These are phyloP conservation scores for Sussaba pulchella DNA, from an alignment of 2,888 invertebrate species.

Conservation along the genomic window DNA sequence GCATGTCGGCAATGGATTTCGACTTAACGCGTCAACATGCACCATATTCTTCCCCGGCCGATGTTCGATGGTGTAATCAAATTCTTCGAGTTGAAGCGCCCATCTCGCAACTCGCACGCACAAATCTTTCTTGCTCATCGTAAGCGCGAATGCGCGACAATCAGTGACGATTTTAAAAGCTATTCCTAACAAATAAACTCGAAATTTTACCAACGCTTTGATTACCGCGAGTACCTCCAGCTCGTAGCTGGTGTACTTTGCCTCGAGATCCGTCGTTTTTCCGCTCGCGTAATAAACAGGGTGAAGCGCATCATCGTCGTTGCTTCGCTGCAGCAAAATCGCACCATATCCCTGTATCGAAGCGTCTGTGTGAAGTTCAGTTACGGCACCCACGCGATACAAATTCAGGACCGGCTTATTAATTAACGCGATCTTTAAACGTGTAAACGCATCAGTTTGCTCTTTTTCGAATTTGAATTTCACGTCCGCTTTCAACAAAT, in stretches of 20 bases:
- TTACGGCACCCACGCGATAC: conserved; percentile 49
- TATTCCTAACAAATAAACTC: conserved; percentile 68
- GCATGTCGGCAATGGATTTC: conserved; percentile 63
- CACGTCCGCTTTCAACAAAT: conserved; percentile 51
- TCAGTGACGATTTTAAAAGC: conserved; percentile 70
- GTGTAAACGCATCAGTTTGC: conserved; percentile 63
- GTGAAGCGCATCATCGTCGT: conserved; percentile 49
- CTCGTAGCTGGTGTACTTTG: conserved; percentile 70
- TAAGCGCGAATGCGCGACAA: conserved; percentile 68
- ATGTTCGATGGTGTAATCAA: conserved; percentile 69
- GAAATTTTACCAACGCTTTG: conserved; percentile 67
- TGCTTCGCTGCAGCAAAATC: conserved; percentile 49
- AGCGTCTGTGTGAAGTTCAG: conserved; percentile 63
- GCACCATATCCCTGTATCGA: conserved; percentile 53
- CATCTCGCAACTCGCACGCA: conserved; percentile 68
- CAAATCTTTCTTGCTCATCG: conserved; percentile 69
- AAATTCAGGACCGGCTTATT: conserved; percentile 56
- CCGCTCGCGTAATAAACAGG: conserved; percentile 67
- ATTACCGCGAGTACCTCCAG: conserved; percentile 70
- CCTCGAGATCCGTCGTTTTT: conserved; percentile 68
- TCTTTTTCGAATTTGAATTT: conserved; percentile 52
- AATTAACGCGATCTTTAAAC: conserved; percentile 50
- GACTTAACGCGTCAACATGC: conserved; percentile 71
- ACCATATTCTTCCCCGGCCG: conserved; percentile 68
- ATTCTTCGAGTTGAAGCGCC: conserved; percentile 69